phyloP scores from a whole-genome alignment of 1,140 invertebrate genomes.

The Drosophila oshimai region DNA sequence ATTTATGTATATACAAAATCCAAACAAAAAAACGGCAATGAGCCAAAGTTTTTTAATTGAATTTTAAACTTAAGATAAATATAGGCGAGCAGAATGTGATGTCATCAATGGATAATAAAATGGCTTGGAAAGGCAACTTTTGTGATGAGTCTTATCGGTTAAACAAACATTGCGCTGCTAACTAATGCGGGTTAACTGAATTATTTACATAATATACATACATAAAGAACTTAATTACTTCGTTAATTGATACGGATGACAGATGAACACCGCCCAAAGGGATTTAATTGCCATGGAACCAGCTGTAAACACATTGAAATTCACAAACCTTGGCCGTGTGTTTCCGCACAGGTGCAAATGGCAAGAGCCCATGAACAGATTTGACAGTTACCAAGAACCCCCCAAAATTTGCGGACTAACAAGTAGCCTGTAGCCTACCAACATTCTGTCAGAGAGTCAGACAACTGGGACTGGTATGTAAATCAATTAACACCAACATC shows the following conservation, averaged over 20 bases:
- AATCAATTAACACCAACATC: conserved; percentile 47
- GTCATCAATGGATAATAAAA: background rate
- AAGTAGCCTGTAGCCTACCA: conserved; percentile 24
- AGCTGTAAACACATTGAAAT: background rate
- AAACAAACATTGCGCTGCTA: too few relatives aligned
- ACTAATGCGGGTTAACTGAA: conserved; percentile 1
- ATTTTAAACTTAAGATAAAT: background rate
- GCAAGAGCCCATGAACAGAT: conserved; percentile 4
- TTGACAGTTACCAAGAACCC: background rate
- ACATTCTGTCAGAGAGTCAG: background rate
- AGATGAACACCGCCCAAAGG: background rate
- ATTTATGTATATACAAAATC: background rate
- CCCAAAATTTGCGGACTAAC: background rate
- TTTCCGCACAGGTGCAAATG: conserved; percentile 8
- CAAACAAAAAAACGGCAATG: background rate
- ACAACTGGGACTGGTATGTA: conserved; percentile 6
- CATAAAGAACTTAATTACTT: conserved; percentile 2
- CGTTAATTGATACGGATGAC: background rate
- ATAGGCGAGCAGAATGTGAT: background rate
- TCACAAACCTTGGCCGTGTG: background rate
- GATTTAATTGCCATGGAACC: conserved; percentile 1
- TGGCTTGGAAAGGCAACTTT: background rate
- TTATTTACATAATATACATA: conserved; percentile 6
- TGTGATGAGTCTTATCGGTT: background rate
- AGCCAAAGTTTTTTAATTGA: background rate